Evolutionary conservation across 2,888 invertebrate species (phyloP).

Genomic region (Drosophila meridiana): DNA sequence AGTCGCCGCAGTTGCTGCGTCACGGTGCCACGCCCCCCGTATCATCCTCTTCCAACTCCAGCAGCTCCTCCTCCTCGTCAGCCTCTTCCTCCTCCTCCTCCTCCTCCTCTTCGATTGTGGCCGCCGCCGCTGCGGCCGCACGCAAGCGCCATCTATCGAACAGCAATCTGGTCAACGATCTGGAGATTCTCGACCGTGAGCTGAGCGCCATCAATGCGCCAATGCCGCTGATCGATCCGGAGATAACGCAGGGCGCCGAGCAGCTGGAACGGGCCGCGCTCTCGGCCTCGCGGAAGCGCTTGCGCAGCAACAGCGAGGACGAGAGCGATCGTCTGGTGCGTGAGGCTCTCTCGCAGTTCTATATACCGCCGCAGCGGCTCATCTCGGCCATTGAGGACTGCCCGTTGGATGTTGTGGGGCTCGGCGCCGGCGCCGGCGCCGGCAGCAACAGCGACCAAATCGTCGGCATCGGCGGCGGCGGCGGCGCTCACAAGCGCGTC

Average conservation of each 20-base stretch:
- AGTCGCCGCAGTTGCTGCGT: conserved; percentile 35
- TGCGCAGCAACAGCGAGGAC: conserved; percentile 86
- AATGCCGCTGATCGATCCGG: conserved; percentile 85
- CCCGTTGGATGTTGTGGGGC: conserved; percentile 77
- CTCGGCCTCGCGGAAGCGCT: conserved; percentile 84
- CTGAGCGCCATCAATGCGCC: conserved; percentile 85
- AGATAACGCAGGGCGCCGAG: conserved; percentile 85
- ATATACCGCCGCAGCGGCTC: conserved; percentile 89
- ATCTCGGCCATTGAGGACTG: conserved; percentile 89
- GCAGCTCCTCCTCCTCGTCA: background rate
- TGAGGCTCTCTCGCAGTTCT: conserved; percentile 90
- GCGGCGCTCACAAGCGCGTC: conserved; percentile 40
- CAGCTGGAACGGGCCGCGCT: conserved; percentile 84
- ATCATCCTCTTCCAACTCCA: background rate
- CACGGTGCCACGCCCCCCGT: conserved; percentile 33
- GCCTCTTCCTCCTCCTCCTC: background rate
- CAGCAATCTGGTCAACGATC: conserved; percentile 84
- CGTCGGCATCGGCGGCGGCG: conserved; percentile 12
- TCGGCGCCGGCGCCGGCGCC: conserved; percentile 18
- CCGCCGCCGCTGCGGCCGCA: conserved; percentile 20
- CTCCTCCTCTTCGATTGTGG: background rate
- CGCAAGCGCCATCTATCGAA: conserved; percentile 82
- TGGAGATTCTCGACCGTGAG: conserved; percentile 85
- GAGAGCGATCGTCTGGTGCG: conserved; percentile 89
- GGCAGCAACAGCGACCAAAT: conserved; percentile 6